These are phyloP conservation scores for Hydropsyche betteni DNA, from an alignment of 2,888 invertebrate species.

Conservation along the genomic window DNA sequence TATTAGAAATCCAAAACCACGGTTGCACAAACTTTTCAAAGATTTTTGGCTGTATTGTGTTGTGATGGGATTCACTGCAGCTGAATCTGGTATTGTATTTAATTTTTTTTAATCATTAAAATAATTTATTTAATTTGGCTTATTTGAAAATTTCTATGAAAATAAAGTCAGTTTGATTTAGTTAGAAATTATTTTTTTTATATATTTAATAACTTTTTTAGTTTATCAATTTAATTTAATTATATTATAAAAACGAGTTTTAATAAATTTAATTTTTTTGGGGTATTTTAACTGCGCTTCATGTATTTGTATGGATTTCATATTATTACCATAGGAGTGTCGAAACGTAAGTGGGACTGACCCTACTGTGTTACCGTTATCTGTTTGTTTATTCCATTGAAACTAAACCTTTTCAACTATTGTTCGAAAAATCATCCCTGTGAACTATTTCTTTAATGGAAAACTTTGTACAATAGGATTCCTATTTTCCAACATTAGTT, in stretches of 20 bases:
- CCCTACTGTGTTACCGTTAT: not conserved
- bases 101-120: not conserved
- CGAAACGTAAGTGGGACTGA: not conserved
- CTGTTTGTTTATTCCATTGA: conserved; percentile 1
- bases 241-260: not conserved
- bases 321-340: too few species aligned
- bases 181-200: not conserved
- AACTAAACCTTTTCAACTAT: too few species aligned
- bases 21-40: conserved; percentile 95
- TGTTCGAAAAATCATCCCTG: too few species aligned
- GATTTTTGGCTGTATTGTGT: conserved; percentile 99
- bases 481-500: too few species aligned
- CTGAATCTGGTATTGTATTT: conserved; percentile 69
- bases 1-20: conserved; percentile 88
- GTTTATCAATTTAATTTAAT: not conserved
- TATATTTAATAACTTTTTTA: not conserved
- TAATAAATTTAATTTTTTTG: not conserved
- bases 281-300: too few species aligned
- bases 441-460: not conserved
- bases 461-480: too few species aligned
- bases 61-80: conserved; percentile 96
- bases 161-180: not conserved
- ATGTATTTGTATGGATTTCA: too few species aligned
- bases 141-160: too few species aligned
- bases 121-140: too few species aligned